Conservation (phyloP, 2,888 invertebrate species). For the Adelphocoris suturalis region DNA sequence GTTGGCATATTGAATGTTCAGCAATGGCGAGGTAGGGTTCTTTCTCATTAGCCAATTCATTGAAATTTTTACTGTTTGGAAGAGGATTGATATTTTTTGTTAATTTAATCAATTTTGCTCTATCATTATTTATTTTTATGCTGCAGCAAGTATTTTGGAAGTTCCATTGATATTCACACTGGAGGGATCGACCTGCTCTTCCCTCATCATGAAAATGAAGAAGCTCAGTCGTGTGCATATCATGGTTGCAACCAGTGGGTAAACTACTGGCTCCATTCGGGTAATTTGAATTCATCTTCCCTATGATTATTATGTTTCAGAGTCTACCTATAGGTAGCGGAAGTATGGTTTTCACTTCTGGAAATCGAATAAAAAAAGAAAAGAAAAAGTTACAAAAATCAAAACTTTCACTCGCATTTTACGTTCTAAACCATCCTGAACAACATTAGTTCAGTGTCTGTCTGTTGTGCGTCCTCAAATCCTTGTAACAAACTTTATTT, state of each 20-base stretch:
- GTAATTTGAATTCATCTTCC: constrained; percentile 77
- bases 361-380: no score
- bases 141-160: constrained; percentile 81
- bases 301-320: no score
- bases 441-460: no score
- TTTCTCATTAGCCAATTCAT: not conserved
- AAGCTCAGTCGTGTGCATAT: constrained; percentile 93
- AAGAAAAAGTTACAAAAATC: no score
- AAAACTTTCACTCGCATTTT: no score
- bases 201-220: constrained; percentile 98
- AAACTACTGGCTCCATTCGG: constrained; percentile 95
- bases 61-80: constrained; percentile 26
- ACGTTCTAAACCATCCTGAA: no score
- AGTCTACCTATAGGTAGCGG: no score
- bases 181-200: constrained; percentile 94
- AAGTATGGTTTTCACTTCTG: no score
- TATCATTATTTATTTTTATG: constrained; percentile 28
- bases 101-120: not conserved
- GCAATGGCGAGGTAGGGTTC: constrained; percentile 90
- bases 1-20: constrained; percentile 98
- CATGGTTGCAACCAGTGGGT: constrained; percentile 90
- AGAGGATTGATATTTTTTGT: not conserved
- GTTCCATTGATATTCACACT: constrained; percentile 89
- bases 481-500: no score
- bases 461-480: no score